These are phyloP conservation scores for Bombus consobrinus DNA, from an alignment of 1,140 invertebrate species.

Conservation along the genomic window DNA sequence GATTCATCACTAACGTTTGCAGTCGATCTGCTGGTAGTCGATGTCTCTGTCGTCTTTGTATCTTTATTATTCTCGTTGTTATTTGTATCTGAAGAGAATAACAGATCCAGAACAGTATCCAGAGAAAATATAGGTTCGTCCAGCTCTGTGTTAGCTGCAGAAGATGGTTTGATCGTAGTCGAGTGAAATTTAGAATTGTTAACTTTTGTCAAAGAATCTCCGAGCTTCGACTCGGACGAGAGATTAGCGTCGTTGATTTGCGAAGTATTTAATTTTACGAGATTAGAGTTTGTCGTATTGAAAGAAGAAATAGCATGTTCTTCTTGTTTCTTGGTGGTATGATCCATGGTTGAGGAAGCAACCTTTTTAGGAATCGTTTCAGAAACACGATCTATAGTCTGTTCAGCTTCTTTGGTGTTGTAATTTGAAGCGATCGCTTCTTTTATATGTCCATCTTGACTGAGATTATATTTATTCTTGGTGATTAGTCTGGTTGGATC, in stretches of 20 bases:
- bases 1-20: not conserved
- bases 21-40: not conserved
- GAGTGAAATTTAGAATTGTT: conserved; percentile 7
- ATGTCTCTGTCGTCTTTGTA: conserved; percentile 3
- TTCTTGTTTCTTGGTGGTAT: conserved; percentile 7
- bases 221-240: not conserved
- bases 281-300: not conserved
- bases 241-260: not conserved
- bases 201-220: conserved; percentile 12
- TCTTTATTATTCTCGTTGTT: not conserved
- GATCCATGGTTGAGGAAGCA: not conserved
- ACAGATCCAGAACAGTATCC: conserved; percentile 84
- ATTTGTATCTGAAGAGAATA: conserved; percentile 78
- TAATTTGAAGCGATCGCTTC: not conserved
- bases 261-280: not conserved
- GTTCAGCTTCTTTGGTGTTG: conserved; percentile 32
- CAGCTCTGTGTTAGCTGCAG: not conserved
- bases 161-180: conserved; percentile 30
- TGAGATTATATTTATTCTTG: conserved; percentile 33
- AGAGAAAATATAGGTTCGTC: conserved; percentile 81
- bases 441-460: not conserved
- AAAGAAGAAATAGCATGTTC: not conserved
- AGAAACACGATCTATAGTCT: not conserved
- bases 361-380: not conserved
- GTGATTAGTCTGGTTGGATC: not conserved